Conservation (phyloP, 2,888 invertebrate species). For the Ashinkailepas kermadecensis region DNA sequence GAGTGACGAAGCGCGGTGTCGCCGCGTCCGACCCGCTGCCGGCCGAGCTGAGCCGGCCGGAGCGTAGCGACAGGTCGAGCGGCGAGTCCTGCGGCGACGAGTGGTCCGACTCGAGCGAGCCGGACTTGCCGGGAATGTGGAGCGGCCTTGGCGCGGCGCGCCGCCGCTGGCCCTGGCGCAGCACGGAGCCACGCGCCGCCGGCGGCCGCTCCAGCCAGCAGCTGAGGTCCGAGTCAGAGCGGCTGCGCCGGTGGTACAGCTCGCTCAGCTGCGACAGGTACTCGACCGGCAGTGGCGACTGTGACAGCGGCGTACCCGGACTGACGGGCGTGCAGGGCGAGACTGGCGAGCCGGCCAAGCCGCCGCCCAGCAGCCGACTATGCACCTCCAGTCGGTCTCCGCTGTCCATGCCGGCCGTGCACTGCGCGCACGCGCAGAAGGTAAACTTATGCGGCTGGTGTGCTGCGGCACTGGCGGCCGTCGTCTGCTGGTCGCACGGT, state of each 20-base stretch:
- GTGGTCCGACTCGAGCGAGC: slow-evolving; percentile 49
- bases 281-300: slow-evolving; percentile 18
- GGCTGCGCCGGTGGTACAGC: slow-evolving; percentile 49
- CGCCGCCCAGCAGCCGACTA: slow-evolving; percentile 6
- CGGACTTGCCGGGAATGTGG: slow-evolving; percentile 39
- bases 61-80: slow-evolving; percentile 64
- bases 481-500: not conserved
- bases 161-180: slow-evolving; percentile 36
- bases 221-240: slow-evolving; percentile 57
- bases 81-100: slow-evolving; percentile 69
- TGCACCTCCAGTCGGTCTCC: slow-evolving; percentile 10
- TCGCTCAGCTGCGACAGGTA: slow-evolving; percentile 9
- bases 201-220: slow-evolving; percentile 26
- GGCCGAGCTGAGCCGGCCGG: not conserved
- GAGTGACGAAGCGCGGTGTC: not conserved
- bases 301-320: not conserved
- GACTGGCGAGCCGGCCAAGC: not conserved
- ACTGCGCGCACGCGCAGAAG: slow-evolving; percentile 5
- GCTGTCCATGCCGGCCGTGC: slow-evolving; percentile 8
- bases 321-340: not conserved
- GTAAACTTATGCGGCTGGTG: not conserved
- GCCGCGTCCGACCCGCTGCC: not conserved
- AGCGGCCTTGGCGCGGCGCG: not conserved
- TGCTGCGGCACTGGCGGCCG: not conserved
- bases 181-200: slow-evolving; percentile 30